Base-by-base conservation (phyloP, 2,888 invertebrate genomes). In the Pseudococcus longispinus region DNA sequence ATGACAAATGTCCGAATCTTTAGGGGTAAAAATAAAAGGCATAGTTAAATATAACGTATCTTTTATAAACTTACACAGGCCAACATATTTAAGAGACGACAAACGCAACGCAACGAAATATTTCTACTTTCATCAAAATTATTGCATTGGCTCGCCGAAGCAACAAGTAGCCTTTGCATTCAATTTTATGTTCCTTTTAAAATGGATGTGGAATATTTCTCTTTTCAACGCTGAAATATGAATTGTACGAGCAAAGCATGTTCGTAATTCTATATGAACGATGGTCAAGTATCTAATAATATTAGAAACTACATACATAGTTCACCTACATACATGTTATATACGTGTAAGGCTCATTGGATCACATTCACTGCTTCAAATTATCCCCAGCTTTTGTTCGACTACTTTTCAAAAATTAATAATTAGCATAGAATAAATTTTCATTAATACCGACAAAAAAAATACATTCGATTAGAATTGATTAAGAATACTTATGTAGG, bases 161-260 rank as follows among this genome's bases (percentile, higher is more conserved):
- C 60, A 60, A 60, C 60, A 60, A 60, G 60, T 60, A 60, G 60
- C 60, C 60, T 60, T 60, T 60, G 23, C 23, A 23, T 60, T 60
- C 60, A 60, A 60, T 60, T 60, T 60, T 60, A 60, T 23, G 60
- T 60, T 60, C 20, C 13, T 60, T 60, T 60, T 60, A 20, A 20
- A 60, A 60, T 60, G 60, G 60, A n/a, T n/a, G n/a, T 51, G 51
- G 18, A 51, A 51, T 51, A 51, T 51, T 51, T 51, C 51, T 18
- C 51, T 51, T 51, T 51, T 51, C 18, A 51, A 51, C 51, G 51
- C 5, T 51, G 9, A 32, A 44, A 44, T 44, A 44, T 44, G 44
- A 44, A 44, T 13, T 13, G 44, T 44, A 44, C 44, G 44, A 44
- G 13, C 44, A 3, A 9, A 13, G 1, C 44, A 13, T 44, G 44